A percentile compares a stretch with the other conserved stretches of the same genome.
These are phyloP conservation scores for Ceryle rudis DNA, from an alignment of 2,797 vertebrate genomes.

Conservation along the genomic window DNA sequence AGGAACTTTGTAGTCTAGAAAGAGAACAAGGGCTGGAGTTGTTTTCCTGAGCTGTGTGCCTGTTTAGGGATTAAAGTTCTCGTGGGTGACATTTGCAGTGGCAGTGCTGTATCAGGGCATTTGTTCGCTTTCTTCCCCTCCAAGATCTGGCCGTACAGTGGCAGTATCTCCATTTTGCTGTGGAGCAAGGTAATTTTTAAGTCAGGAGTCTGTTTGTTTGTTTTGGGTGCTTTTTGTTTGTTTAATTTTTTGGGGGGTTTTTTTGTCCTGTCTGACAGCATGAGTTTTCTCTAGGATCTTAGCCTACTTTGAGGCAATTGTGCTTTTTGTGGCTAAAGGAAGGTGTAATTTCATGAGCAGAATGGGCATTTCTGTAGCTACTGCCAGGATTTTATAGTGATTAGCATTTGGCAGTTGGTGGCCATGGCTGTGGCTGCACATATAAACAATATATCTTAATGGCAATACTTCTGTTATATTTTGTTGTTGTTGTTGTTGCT, in stretches of 20 bases:
- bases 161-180: neutral
- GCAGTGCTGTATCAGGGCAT: neutral
- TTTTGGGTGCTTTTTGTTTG: no score
- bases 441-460: neutral
- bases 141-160: neutral
- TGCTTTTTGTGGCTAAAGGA: neutral
- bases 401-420: neutral
- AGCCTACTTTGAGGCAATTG: accelerated
- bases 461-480: neutral
- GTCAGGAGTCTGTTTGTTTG: neutral
- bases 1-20: neutral
- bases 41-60: neutral
- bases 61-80: neutral
- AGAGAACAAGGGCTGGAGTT: neutral
- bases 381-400: neutral
- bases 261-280: neutral
- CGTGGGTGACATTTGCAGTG: neutral
- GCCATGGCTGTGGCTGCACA: neutral
- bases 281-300: accelerated
- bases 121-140: neutral
- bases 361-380: neutral
- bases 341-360: neutral
- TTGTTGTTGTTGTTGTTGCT: neutral
- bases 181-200: neutral
- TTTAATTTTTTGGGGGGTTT: no score